A percentile compares a stretch with the other conserved stretches of the same genome.
These are phyloP conservation scores for Malurus cyaneus DNA, from an alignment of 2,113 vertebrate species.

Conservation along the genomic window DNA sequence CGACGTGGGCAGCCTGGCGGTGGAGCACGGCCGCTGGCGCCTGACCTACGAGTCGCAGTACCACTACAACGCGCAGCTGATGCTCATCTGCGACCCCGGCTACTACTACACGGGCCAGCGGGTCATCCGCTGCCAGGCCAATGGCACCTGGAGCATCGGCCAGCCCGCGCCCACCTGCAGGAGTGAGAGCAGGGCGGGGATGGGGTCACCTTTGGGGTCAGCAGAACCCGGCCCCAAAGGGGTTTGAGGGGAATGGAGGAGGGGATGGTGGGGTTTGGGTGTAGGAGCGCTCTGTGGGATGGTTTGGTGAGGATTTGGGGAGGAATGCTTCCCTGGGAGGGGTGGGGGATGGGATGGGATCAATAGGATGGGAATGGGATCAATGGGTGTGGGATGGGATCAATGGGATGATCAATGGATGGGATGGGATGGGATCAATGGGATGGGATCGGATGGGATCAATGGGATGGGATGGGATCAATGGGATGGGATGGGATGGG, in stretches of 20 bases:
- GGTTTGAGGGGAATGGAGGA: accelerated
- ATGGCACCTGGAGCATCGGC: conserved; percentile 90
- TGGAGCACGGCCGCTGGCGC: conserved; percentile 93
- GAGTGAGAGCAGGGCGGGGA: conserved; percentile 77
- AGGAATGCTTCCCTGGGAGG: neutral
- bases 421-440: no score
- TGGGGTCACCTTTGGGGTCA: accelerated
- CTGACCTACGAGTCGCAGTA: conserved; percentile 91
- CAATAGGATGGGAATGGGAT: no score
- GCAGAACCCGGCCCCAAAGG: accelerated
- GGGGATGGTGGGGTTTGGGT: neutral
- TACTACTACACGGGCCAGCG: conserved; percentile 94
- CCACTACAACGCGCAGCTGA: conserved; percentile 91
- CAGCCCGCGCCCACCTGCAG: conserved; percentile 86
- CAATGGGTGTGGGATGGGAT: no score
- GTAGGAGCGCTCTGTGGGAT: no score
- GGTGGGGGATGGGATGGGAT: neutral
- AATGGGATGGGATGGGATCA: no score
- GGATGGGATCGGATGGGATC: no score
- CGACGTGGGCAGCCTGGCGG: conserved; percentile 85
- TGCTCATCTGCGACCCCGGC: conserved; percentile 95
- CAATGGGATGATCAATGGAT: no score
- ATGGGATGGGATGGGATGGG: no score
- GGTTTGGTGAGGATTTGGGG: neutral
- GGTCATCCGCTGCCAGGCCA: conserved; percentile 90